Base-by-base conservation (phyloP, 1,140 invertebrate genomes). In the Penaeus indicus region DNA sequence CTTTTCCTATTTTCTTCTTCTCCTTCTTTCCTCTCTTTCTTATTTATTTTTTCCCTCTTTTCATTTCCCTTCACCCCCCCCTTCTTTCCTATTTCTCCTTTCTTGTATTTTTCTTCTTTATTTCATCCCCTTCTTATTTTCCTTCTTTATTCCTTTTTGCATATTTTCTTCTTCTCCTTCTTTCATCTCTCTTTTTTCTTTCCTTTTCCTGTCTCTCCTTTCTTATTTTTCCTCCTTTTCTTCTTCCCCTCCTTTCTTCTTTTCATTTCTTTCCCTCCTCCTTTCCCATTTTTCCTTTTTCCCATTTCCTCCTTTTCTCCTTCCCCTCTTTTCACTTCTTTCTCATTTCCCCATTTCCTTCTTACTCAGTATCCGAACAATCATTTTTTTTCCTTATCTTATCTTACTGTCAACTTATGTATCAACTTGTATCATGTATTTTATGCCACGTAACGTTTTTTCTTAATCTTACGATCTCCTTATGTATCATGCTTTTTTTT, bases 141-240 rank as follows among this genome's bases (percentile, higher is more conserved):
- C 38, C 75, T 80, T 47, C 54, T 60, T 19, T 47, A 10, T n/a
- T 25, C 79, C 54, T 60, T 22, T 60, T 60, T 32, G 19, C 38
- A 27, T 78, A 27, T 38, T 38, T 38, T n/a, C 61, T 25, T 3
- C 27, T 27, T 32, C 32, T 25, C 62, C 60, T 62, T 62, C 32
- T 27, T 62, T 47, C 60, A 38, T 81, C 79, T 81, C 32, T 60
- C 79, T 54, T 25, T 81, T 42, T 81, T 25, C 25, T 25, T 81
- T 42, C 25, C 38, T 81, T 42, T 81, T 42, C 25, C 22, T 81
- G 3, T 61, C 47, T 81, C 38, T 60, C 32, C 54, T 18, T 60
- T 42, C 25, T 42, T 42, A 2, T 81, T 25, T 81, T 42, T 60
- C 47, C 25, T 47, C 61, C 79, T 60, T 25, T 60, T 42, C 54